Conservation (phyloP, 2,113 vertebrate genomes). For the Xyliphius kryptos region DNA sequence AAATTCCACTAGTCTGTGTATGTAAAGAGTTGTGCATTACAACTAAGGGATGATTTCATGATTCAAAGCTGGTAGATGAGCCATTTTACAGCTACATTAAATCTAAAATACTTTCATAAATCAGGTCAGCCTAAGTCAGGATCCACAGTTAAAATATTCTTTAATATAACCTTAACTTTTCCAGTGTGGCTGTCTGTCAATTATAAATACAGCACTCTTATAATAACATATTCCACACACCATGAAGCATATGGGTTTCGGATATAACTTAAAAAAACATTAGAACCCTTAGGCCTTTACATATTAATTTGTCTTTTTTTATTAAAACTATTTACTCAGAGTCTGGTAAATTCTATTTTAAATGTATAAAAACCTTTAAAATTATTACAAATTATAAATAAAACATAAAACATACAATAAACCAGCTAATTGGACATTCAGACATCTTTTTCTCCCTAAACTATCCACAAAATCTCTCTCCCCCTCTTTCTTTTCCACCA, state of each 20-base stretch:
- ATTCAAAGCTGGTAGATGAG: conserved; percentile 9
- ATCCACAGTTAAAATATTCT: background rate
- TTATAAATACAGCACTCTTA: background rate
- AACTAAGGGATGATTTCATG: background rate
- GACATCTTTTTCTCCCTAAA: too few relatives aligned
- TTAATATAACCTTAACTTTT: background rate
- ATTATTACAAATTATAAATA: too few relatives aligned
- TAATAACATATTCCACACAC: background rate
- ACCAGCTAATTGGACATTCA: too few relatives aligned
- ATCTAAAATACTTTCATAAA: background rate
- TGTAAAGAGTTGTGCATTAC: background rate
- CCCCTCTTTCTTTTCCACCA: too few relatives aligned
- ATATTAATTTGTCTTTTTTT: background rate
- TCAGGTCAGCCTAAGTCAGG: background rate
- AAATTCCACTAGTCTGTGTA: conserved; percentile 4
- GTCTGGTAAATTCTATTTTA: background rate
- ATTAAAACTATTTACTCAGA: background rate
- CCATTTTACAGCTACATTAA: background rate
- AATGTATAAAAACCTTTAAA: background rate
- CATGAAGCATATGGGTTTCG: background rate
- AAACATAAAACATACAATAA: too few relatives aligned
- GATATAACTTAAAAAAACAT: background rate
- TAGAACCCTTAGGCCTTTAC: background rate
- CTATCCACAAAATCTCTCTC: too few relatives aligned
- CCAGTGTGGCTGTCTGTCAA: background rate